Conservation (phyloP, 2,888 invertebrate species). For the Gastracanthus pulcherrimus region DNA sequence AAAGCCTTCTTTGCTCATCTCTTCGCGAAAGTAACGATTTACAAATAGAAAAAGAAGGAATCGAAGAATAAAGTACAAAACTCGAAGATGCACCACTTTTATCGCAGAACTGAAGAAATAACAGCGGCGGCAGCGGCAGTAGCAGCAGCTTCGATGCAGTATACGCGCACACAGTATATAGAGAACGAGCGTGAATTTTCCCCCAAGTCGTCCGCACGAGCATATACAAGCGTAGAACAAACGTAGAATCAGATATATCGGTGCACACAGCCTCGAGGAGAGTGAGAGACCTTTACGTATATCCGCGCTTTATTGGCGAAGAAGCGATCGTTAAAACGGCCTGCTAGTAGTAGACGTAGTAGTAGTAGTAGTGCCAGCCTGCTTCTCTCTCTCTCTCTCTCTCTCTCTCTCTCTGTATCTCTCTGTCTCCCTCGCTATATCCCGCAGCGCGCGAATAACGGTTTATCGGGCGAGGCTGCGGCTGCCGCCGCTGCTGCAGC, state of each 20-base stretch:
- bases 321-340: conserved; percentile 35
- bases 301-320: conserved; percentile 21
- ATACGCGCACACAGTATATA: conserved; percentile 15
- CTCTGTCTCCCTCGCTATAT: no score
- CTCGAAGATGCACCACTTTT: no score
- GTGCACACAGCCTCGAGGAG: not conserved
- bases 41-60: no score
- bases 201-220: conserved; percentile 33
- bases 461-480: conserved; percentile 34
- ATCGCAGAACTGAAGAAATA: conserved; percentile 20
- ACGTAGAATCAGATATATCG: conserved; percentile 35
- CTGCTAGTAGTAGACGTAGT: not conserved
- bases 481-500: not conserved
- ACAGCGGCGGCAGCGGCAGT: not conserved
- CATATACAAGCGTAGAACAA: conserved; percentile 43
- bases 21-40: not conserved
- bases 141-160: not conserved
- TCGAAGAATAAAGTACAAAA: no score
- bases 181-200: conserved; percentile 48
- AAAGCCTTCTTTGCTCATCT: not conserved
- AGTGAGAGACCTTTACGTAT: conserved; percentile 23
- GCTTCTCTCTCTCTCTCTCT: not conserved
- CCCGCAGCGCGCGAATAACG: conserved; percentile 13
- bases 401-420: no score
- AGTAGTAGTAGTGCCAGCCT: not conserved